Evolutionary conservation across 1,140 invertebrate species (phyloP).

Genomic region (Listronotus oregonensis): DNA sequence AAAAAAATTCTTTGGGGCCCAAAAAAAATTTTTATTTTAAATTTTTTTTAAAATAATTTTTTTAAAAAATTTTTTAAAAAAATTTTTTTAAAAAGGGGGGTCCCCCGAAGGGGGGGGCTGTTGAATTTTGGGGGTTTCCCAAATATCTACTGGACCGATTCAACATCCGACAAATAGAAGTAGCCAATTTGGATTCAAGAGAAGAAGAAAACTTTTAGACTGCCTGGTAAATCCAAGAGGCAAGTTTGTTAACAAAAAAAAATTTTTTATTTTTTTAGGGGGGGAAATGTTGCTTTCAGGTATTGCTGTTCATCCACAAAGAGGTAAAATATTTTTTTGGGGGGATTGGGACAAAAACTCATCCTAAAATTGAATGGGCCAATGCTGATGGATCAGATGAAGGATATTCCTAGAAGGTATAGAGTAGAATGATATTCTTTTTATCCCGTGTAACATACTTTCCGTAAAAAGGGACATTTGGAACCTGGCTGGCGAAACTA

Average conservation of each 20-base stretch:
- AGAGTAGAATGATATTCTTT: too few species aligned
- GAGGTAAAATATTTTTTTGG: conserved; percentile 91
- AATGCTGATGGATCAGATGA: conserved; percentile 90
- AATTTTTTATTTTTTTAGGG: conserved; percentile 98
- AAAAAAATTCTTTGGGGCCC: too few species aligned
- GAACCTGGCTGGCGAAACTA: too few species aligned
- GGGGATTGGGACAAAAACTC: conserved; percentile 93
- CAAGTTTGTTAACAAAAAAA: conserved; percentile 57
- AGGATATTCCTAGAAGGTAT: conserved; percentile 67
- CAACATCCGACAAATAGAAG: conserved; percentile 85
- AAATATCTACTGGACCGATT: conserved; percentile 97
- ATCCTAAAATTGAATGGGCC: conserved; percentile 91
- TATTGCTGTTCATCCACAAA: conserved; percentile 42
- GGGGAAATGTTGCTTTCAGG: conserved; percentile 80
- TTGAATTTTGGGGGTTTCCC: conserved; percentile 90
- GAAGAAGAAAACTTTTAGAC: conserved; percentile 80
- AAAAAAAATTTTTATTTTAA: too few species aligned
- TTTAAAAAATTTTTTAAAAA: conserved; percentile 70
- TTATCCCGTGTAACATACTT: too few species aligned
- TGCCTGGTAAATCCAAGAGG: conserved; percentile 88
- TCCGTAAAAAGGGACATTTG: too few species aligned
- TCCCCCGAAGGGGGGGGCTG: conserved; percentile 91
- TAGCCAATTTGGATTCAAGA: conserved; percentile 81
- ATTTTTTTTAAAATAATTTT: conserved; percentile 94
- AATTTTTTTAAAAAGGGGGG: conserved; percentile 58